Evolutionary conservation across 2,113 vertebrate species (phyloP).

Genomic region (Thomomys bottae): DNA sequence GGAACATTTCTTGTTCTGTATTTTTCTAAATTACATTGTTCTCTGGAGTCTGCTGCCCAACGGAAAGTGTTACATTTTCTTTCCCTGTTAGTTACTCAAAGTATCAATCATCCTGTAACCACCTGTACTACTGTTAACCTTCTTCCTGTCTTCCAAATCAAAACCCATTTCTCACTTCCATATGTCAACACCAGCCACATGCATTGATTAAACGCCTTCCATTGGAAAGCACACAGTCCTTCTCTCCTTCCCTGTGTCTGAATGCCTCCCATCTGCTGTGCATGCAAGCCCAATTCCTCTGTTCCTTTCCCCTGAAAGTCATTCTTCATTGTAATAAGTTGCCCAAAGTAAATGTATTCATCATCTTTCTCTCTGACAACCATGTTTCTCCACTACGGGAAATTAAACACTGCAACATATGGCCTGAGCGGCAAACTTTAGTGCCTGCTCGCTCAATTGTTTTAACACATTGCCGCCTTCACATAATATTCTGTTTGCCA

Average conservation of each 20-base stretch:
- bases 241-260: constrained; percentile 84
- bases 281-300: constrained; percentile 84
- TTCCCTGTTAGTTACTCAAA: constrained; percentile 74
- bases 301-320: constrained; percentile 86
- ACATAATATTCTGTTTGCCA: constrained; percentile 88
- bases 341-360: constrained; percentile 90
- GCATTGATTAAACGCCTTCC: constrained; percentile 86
- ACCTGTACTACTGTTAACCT: constrained; percentile 86
- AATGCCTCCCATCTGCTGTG: constrained; percentile 88
- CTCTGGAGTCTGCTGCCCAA: constrained; percentile 72
- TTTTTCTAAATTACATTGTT: constrained; percentile 82
- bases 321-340: constrained; percentile 91
- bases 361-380: constrained; percentile 89
- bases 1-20: constrained; percentile 70
- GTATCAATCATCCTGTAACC: constrained; percentile 86
- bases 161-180: constrained; percentile 88
- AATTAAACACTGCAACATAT: constrained; percentile 91
- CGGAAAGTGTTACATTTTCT: constrained; percentile 63
- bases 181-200: constrained; percentile 86
- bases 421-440: constrained; percentile 89
- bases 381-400: constrained; percentile 88
- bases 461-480: constrained; percentile 91
- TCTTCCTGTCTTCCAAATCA: constrained; percentile 87
- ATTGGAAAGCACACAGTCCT: constrained; percentile 82
- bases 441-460: constrained; percentile 89